These are phyloP conservation scores for Conus ventricosus DNA, from an alignment of 1,140 invertebrate species.

Conservation along the genomic window DNA sequence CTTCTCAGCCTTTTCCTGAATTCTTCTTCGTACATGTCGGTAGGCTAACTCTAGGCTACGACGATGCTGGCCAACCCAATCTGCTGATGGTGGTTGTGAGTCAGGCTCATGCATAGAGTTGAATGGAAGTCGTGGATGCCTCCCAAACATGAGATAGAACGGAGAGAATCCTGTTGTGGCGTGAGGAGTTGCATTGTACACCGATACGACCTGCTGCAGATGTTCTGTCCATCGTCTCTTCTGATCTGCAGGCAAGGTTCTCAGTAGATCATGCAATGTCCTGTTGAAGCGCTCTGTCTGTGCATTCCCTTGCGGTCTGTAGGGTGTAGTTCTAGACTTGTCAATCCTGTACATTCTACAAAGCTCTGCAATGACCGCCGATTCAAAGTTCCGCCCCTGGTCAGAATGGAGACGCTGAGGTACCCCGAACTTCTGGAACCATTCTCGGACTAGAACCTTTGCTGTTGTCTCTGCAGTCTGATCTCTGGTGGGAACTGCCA, in stretches of 20 bases:
- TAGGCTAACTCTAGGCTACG: background rate
- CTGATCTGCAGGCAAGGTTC: conserved; percentile 32
- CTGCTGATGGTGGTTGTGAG: too few species aligned
- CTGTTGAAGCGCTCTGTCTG: too few species aligned
- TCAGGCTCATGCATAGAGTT: background rate
- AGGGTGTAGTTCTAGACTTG: too few species aligned
- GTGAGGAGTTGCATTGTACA: conserved; percentile 2
- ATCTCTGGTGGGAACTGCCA: background rate
- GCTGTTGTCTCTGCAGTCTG: conserved; percentile 6
- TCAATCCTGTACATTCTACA: conserved; percentile 22
- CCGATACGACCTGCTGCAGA: background rate
- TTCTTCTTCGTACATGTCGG: background rate
- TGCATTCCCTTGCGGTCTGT: too few species aligned
- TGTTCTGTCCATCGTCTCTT: conserved; percentile 44
- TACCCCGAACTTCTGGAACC: conserved; percentile 43
- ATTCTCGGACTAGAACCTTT: conserved; percentile 36
- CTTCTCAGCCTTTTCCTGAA: background rate
- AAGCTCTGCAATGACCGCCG: background rate
- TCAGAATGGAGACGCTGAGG: conserved; percentile 44
- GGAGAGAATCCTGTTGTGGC: conserved; percentile 7
- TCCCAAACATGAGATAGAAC: background rate
- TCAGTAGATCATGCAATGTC: too few species aligned
- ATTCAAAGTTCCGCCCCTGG: conserved; percentile 34
- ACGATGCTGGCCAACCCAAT: too few species aligned
- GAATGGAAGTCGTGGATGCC: background rate